These are phyloP conservation scores for Reticulitermes speratus DNA, from an alignment of 1,140 invertebrate species.

Conservation along the genomic window DNA sequence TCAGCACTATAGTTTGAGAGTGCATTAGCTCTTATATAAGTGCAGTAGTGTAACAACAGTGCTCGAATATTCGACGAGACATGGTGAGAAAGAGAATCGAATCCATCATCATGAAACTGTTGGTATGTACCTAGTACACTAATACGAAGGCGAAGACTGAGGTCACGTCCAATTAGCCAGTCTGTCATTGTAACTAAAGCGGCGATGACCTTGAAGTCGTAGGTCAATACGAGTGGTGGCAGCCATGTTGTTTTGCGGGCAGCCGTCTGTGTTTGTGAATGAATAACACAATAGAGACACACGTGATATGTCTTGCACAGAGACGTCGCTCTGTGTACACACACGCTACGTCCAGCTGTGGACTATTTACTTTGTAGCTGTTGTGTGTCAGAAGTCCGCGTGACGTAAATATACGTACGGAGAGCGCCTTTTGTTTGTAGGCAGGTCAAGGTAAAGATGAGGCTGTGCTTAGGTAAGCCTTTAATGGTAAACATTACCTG, in stretches of 20 bases:
- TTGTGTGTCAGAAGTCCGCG: too few relatives aligned
- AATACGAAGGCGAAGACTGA: not conserved
- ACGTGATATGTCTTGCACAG: not conserved
- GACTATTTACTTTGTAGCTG: too few relatives aligned
- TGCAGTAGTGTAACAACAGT: not conserved
- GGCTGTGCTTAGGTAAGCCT: too few relatives aligned
- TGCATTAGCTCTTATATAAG: not conserved
- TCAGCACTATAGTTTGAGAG: not conserved
- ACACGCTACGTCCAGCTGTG: too few relatives aligned
- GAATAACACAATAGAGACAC: not conserved
- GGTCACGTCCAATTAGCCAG: not conserved
- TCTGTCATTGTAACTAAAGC: not conserved
- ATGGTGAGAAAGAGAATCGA: not conserved
- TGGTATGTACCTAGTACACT: not conserved
- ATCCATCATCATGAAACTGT: not conserved
- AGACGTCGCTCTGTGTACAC: too few relatives aligned
- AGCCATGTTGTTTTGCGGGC: not conserved
- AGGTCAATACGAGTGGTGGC: not conserved
- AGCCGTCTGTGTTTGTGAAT: not conserved
- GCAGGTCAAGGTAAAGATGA: too few relatives aligned
- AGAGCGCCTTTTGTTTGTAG: too few relatives aligned
- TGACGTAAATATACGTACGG: too few relatives aligned
- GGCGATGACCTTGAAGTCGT: not conserved
- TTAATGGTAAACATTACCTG: too few relatives aligned
- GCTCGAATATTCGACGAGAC: not conserved